Conservation (phyloP, 2,888 invertebrate genomes). For the Catocala sponsa region DNA sequence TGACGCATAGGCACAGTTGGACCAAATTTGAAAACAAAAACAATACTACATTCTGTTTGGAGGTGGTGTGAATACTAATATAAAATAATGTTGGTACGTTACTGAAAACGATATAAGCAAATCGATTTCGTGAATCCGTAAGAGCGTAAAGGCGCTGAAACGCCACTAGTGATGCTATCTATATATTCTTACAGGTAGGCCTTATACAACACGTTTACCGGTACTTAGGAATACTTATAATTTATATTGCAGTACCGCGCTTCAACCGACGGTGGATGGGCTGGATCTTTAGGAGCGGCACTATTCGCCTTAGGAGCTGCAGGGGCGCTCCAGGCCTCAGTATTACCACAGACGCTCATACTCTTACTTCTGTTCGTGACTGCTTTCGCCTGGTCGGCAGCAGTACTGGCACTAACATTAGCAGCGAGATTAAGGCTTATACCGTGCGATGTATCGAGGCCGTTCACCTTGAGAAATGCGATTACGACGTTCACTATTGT, state of each 20-base stretch:
- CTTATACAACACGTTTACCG: no score
- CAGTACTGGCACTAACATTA: constrained; percentile 94
- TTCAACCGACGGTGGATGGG: constrained; percentile 95
- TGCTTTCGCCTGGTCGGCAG: constrained; percentile 96
- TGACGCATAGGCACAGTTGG: no score
- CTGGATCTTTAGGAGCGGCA: constrained; percentile 93
- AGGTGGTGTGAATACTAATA: no score
- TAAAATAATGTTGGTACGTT: no score
- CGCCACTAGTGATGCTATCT: no score
- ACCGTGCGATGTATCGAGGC: constrained; percentile 95
- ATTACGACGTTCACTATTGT: constrained; percentile 96
- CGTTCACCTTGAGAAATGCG: constrained; percentile 94
- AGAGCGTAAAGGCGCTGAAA: no score
- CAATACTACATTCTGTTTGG: no score
- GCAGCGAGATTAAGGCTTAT: constrained; percentile 95
- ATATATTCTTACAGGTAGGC: no score
- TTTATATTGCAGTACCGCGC: constrained; percentile 91
- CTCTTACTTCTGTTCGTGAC: constrained; percentile 95
- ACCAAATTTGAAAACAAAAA: no score
- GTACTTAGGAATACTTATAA: no score
- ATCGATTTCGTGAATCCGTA: no score
- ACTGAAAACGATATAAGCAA: no score
- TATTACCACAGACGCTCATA: constrained; percentile 95
- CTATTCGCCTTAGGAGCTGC: constrained; percentile 93
- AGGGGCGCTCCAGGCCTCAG: constrained; percentile 92